phyloP scores from a whole-genome alignment of 2,797 vertebrate genomes.

The Xenopus petersii region DNA sequence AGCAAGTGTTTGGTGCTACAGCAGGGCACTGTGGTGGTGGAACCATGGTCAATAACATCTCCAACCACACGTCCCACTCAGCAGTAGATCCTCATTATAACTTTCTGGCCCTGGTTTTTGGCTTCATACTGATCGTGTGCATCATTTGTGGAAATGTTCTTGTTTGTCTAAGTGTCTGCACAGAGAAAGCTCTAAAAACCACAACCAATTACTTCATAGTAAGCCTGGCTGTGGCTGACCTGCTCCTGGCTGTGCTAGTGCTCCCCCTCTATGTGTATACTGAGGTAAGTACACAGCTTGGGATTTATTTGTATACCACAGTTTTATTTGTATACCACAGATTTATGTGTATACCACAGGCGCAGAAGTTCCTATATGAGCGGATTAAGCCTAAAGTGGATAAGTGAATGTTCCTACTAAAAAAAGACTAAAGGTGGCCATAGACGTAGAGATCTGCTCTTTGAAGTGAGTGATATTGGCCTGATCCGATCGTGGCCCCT shows the following conservation, averaged over 20 bases:
- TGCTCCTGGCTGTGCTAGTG: constrained; percentile 86
- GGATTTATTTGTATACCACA: no score
- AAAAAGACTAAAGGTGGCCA: no score
- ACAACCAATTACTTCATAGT: constrained; percentile 96
- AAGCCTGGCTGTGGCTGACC: constrained; percentile 87
- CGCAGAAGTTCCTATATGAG: no score
- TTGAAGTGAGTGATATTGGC: no score
- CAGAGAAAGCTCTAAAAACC: constrained; percentile 87
- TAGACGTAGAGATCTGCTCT: no score
- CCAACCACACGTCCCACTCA: constrained; percentile 34
- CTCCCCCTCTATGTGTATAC: constrained; percentile 89
- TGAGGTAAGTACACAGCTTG: constrained; percentile 70
- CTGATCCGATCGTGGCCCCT: no score
- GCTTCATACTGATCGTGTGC: constrained; percentile 77
- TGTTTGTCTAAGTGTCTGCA: constrained; percentile 87
- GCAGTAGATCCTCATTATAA: constrained; percentile 57
- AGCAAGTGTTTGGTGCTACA: constrained; percentile 17
- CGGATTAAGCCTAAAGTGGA: no score
- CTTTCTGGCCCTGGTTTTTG: constrained; percentile 75
- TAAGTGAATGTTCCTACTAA: no score
- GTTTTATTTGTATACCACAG: no score
- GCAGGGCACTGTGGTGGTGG: constrained; percentile 12
- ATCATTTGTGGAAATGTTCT: constrained; percentile 87
- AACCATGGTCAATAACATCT: constrained; percentile 38
- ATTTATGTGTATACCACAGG: no score